Base-by-base conservation (phyloP, 1,140 invertebrate species). In the Drosophila sp. region DNA sequence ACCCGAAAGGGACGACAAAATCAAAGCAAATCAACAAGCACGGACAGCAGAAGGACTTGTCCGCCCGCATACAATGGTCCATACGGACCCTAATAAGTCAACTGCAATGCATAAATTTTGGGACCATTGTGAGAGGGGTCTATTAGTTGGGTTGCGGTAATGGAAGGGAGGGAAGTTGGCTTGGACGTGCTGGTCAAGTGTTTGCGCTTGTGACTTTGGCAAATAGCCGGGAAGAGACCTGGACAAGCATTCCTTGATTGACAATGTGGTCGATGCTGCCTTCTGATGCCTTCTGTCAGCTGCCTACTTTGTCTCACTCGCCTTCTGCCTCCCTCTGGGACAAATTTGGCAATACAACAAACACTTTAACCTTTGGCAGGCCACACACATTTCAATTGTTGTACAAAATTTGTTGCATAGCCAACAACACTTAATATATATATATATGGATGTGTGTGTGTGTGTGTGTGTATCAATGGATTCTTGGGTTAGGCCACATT, bases 101-200 rank as follows among this genome's bases (percentile, higher is more conserved):
- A 83, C 80, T 76, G 76, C 76, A 83, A 83, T 83, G 80, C 80
- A 83, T 83, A 83, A 83, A 83, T 83, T 83, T 83, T 2, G 71
- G 27, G 32, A n/a, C 38, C 57, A 76, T 69, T 72, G 53, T 25
- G 41, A 11, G 59, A 48, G 43, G 36, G 29, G 34, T 53, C 29
- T 27, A 46, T 45, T 32, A 59, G 27, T 11, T 25, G 27, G 14
- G 2, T n/a, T 7, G 18, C 11, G 9, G 2, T 6, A 50, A 14
- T 11, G 38, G 11, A 4, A 14, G n/a, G 4, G 7, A 4, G 7
- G n/a, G 14, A 4, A 40, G 4, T n/a, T 21, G 27, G 25, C 21
- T 21, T 45, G 32, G 11, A 70, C 70, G 75, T 69, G 59, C 32
- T 38, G 71, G 53, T 73, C 80, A 72, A 82, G 80, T 82, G 80